phyloP scores from a whole-genome alignment of 2,797 vertebrate species.

The Tenualosa thibaudeaui region DNA sequence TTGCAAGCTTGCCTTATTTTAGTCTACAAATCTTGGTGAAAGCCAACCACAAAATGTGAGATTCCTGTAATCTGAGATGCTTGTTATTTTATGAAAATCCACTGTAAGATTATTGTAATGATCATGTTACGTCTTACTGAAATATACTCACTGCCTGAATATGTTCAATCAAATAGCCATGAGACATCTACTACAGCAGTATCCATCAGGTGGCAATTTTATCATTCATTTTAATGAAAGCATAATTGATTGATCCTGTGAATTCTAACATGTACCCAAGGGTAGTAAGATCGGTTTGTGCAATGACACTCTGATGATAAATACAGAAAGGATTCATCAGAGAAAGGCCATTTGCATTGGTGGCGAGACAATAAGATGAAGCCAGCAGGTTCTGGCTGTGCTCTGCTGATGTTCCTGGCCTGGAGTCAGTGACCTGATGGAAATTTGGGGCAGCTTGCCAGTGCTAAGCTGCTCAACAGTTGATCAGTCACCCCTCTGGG shows the following conservation, averaged over 20 bases:
- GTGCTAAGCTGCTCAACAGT: background rate
- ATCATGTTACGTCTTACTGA: background rate
- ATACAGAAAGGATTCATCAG: background rate
- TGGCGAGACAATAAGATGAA: background rate
- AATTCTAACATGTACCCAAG: background rate
- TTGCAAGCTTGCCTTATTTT: conserved; percentile 1
- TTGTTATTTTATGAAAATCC: conserved; percentile 15
- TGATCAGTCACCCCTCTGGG: background rate
- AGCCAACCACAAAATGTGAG: background rate
- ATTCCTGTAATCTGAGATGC: background rate
- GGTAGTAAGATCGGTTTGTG: background rate
- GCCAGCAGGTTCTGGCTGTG: background rate
- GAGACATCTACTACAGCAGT: background rate
- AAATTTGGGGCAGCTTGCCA: conserved; percentile 32
- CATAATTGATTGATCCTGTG: background rate
- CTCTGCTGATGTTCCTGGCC: conserved; percentile 26
- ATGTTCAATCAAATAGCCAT: background rate
- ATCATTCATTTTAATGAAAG: background rate
- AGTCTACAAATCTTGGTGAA: background rate
- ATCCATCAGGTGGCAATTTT: background rate
- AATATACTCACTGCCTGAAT: background rate
- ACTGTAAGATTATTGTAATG: background rate
- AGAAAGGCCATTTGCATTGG: background rate
- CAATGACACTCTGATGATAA: background rate
- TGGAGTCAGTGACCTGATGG: conserved; percentile 28